Conservation (phyloP, 2,797 vertebrate species). For the Hapalemur alaotrensis region DNA sequence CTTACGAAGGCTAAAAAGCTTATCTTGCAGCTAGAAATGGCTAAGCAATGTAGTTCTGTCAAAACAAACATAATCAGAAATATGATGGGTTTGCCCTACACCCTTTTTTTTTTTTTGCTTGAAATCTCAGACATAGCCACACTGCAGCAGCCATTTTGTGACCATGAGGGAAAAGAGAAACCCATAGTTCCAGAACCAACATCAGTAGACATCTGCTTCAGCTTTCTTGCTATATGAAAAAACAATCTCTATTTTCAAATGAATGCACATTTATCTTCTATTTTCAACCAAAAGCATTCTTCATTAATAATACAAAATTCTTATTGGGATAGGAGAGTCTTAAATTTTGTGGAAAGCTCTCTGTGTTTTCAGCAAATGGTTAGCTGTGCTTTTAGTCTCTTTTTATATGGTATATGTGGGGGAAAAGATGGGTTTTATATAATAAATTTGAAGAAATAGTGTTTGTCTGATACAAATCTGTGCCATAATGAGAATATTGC, state of each 20-base stretch:
- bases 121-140: neutral
- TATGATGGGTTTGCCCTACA: neutral
- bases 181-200: neutral
- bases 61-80: neutral
- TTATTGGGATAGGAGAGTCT: rapidly evolving
- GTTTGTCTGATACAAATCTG: neutral
- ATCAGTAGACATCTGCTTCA: neutral
- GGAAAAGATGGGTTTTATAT: neutral
- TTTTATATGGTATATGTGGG: neutral
- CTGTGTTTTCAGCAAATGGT: neutral
- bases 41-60: neutral
- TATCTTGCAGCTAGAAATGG: neutral
- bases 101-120: neutral
- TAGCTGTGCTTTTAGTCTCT: neutral
- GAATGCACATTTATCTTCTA: neutral
- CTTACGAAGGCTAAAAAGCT: neutral
- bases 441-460: neutral
- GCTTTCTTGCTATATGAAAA: neutral
- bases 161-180: neutral
- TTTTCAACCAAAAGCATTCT: neutral
- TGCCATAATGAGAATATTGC: neutral
- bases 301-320: neutral
- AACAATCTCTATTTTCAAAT: neutral
- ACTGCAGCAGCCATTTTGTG: neutral
- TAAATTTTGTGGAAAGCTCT: neutral